Base-by-base conservation (phyloP, 2,797 vertebrate genomes). In the Falco biarmicus region DNA sequence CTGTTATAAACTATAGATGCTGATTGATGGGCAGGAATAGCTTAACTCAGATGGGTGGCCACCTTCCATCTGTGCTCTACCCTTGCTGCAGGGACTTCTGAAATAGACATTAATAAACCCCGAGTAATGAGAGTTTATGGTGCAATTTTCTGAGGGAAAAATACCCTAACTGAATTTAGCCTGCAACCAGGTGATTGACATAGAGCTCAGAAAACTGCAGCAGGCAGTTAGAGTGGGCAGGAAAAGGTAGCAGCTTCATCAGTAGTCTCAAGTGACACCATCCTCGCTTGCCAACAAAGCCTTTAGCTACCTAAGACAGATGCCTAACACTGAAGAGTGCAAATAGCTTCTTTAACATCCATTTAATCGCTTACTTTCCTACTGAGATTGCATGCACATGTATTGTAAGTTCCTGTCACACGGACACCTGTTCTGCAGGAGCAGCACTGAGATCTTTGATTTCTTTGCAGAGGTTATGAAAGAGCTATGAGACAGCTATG, bases 91-190 rank as follows among this genome's bases (percentile, higher is more conserved):
- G 92, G 60, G 64, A 90, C 78, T 60, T 57, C 66, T 90, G 90
- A 89, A 92, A 92, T 57, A n/a, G 39, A 20, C 64, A 83, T 96
- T 87, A 90, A 92, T 94, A 96, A 84, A 79, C 63, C 39, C 51
- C 32, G 25, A 1, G 5, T 45, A 89, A 56, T 2, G 6, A 80
- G 66, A 70, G 39, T 82, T 81, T 94, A 82, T 1, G 1, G 70
- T 59, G 29, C 9, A 89, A 54, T 93, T 93, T 95, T 87, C 64
- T 64, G 51, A 69, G 29, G 26, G 26, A 10, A 78, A 74, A 51
- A 73, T 65, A 59, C 2, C 1, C 4, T 56, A 87, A 48, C 56
- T 26, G 81, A 84, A 87, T 93, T 84, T 76, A 71, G 26, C 6
- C 37, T 87, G 53, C 28, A 83, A 60, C 79, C 66, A 87, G 1